These are phyloP conservation scores for Eupithecia dodoneata DNA, from an alignment of 2,888 invertebrate genomes.

Conservation along the genomic window DNA sequence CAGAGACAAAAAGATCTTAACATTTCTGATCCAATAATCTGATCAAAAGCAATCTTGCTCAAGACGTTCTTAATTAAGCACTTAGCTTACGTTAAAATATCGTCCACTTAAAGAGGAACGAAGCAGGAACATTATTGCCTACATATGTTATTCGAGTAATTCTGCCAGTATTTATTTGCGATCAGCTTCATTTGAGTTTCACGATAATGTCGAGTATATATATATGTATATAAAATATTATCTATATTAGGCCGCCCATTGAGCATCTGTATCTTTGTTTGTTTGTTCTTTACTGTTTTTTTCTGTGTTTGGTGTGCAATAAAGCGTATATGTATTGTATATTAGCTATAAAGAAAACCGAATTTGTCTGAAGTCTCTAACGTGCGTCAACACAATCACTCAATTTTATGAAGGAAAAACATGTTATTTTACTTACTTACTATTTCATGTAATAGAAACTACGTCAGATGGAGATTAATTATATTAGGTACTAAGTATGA, in stretches of 20 bases:
- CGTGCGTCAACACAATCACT: no score
- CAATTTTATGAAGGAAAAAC: no score
- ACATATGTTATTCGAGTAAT: slow-evolving; percentile 7
- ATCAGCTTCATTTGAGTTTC: slow-evolving; percentile 36
- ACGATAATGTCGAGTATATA: slow-evolving; percentile 28
- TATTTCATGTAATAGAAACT: background rate
- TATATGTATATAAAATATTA: background rate
- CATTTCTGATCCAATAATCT: background rate
- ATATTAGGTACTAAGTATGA: background rate
- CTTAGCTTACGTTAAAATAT: slow-evolving; percentile 10
- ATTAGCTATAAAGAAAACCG: no score
- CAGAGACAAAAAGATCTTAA: background rate
- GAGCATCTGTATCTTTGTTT: no score
- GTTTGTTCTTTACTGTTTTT: no score
- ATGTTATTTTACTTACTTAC: no score
- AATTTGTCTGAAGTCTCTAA: no score
- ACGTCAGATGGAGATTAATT: background rate
- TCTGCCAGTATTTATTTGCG: slow-evolving; percentile 10
- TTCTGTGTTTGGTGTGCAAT: no score
- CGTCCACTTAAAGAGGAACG: background rate
- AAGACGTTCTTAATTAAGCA: slow-evolving; percentile 17
- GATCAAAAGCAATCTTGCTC: slow-evolving; percentile 6
- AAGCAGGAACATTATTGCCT: slow-evolving; percentile 5
- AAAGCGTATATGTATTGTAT: no score
- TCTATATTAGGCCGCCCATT: background rate